phyloP scores from a whole-genome alignment of 2,113 vertebrate species.

The Pteruthius melanotis region DNA sequence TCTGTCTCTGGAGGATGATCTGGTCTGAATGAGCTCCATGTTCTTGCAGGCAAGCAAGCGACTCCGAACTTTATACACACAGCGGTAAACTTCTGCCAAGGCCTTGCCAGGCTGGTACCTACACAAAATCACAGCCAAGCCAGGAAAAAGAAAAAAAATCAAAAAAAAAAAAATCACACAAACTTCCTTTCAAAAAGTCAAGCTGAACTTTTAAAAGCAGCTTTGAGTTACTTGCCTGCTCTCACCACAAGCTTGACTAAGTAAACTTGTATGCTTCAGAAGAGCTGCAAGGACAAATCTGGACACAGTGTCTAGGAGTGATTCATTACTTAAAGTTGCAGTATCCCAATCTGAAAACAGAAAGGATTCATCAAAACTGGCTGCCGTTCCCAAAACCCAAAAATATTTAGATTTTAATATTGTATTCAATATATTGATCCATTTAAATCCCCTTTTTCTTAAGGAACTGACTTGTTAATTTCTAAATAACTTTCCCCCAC shows the following conservation, averaged over 20 bases:
- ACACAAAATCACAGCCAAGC: neutral
- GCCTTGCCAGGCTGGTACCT: constrained; percentile 95
- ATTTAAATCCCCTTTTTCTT: neutral
- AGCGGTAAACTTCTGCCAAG: constrained; percentile 90
- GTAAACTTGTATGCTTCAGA: constrained; percentile 91
- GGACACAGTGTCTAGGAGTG: constrained; percentile 91
- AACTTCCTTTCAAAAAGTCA: neutral
- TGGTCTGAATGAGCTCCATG: constrained; percentile 91
- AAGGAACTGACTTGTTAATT: neutral
- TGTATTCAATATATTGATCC: neutral
- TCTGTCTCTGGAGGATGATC: constrained; percentile 90
- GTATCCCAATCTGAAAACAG: constrained; percentile 93
- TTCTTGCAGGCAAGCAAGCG: constrained; percentile 95
- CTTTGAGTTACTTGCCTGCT: constrained; percentile 81
- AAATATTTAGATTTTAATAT: neutral
- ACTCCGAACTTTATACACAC: constrained; percentile 94
- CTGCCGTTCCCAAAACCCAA: neutral
- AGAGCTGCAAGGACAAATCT: constrained; percentile 94
- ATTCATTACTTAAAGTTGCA: constrained; percentile 88
- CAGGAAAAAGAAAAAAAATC: too few species aligned
- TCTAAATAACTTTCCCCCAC: neutral
- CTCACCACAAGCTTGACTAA: constrained; percentile 88
- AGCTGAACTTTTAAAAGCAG: neutral
- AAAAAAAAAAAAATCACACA: neutral
- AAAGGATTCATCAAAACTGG: constrained; percentile 16